Conservation (phyloP, 2,113 vertebrate species). For the Alaudala cheleensis region DNA sequence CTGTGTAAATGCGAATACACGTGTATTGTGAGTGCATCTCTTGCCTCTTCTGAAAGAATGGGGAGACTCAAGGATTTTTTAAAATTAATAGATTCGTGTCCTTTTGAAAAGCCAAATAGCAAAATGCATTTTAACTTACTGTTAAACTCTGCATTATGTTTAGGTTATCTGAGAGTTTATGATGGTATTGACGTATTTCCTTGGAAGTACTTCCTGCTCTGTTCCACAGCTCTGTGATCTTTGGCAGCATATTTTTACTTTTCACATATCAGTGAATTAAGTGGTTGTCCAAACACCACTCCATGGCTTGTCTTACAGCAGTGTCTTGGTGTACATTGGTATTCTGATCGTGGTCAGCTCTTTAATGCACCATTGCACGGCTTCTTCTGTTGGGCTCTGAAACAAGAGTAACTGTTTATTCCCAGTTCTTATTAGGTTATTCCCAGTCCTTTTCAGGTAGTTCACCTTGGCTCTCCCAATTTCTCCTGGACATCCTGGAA, state of each 20-base stretch:
- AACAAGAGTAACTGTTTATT: neutral
- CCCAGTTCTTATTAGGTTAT: neutral
- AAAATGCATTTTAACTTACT: neutral
- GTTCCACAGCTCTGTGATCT: neutral
- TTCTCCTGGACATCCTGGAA: neutral
- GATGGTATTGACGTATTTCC: neutral
- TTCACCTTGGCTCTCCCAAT: neutral
- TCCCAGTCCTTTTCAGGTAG: neutral
- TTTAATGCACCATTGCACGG: neutral
- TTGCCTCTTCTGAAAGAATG: neutral
- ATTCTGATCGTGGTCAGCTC: neutral
- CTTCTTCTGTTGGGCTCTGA: neutral
- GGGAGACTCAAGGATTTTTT: neutral
- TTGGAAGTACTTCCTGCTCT: neutral
- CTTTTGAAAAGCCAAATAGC: neutral
- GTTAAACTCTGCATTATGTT: neutral
- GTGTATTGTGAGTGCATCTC: neutral
- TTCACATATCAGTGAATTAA: neutral
- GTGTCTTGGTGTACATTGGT: neutral
- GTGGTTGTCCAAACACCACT: neutral
- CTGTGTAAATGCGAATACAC: neutral
- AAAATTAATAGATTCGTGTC: neutral
- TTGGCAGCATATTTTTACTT: neutral
- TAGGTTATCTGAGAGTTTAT: neutral
- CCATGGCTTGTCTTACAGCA: neutral